These are phyloP conservation scores for Numenius arquata DNA, from an alignment of 2,113 vertebrate species.

Conservation along the genomic window DNA sequence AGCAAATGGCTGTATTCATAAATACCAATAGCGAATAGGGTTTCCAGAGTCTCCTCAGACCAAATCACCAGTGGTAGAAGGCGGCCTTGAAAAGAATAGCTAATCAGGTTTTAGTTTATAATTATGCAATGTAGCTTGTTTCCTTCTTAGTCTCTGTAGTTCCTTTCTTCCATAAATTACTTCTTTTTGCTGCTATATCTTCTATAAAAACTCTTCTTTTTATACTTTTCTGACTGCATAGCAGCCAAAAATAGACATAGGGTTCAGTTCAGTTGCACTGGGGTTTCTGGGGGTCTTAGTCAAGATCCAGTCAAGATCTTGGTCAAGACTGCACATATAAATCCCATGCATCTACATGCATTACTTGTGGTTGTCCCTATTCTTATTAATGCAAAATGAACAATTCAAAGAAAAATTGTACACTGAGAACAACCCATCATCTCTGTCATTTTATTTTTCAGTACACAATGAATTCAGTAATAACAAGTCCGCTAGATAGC, in stretches of 20 bases:
- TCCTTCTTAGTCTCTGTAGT: neutral
- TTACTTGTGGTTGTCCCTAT: neutral
- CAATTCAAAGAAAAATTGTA: neutral
- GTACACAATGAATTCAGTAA: neutral
- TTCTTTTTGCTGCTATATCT: neutral
- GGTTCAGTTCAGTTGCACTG: neutral
- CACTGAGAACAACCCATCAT: neutral
- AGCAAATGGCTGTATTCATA: neutral
- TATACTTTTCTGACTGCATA: neutral
- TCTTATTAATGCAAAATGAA: neutral
- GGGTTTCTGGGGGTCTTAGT: neutral
- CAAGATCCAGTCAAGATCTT: neutral
- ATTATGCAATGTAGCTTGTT: neutral
- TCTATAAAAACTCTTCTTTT: neutral
- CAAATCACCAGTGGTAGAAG: neutral
- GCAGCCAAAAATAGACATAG: neutral
- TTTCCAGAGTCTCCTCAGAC: neutral
- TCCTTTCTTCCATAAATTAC: neutral
- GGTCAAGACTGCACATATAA: neutral
- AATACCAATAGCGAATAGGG: neutral
- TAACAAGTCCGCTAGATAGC: neutral
- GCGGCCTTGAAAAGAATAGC: neutral
- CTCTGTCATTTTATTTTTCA: neutral
- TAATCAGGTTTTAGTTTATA: neutral
- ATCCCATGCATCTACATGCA: neutral